phyloP scores from a whole-genome alignment of 2,888 invertebrate species.

The Penaeus monodon region DNA sequence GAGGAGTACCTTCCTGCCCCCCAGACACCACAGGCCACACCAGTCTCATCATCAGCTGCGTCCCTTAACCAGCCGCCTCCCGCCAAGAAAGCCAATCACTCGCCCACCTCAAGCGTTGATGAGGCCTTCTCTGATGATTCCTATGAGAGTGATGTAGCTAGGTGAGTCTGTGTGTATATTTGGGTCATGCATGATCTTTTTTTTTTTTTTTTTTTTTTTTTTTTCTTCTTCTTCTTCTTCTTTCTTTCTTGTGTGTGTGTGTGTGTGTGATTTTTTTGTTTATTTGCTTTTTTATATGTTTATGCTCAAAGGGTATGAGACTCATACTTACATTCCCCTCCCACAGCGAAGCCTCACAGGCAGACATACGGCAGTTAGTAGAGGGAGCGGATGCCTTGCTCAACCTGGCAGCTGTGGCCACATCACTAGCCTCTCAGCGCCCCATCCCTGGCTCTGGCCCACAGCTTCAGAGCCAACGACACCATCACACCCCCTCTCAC shows the following conservation, averaged over 20 bases:
- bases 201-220: too few relatives aligned
- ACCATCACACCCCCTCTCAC: neutral
- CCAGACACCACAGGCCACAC: constrained; percentile 19
- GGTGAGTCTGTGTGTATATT: constrained; percentile 29
- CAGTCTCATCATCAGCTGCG: neutral
- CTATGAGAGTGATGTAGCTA: constrained; percentile 60
- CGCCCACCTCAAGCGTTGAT: constrained; percentile 65
- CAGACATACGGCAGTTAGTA: constrained; percentile 75
- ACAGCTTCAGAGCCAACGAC: neutral
- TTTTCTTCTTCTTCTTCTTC: too few relatives aligned
- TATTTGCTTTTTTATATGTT: neutral
- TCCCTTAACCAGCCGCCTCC: constrained; percentile 32
- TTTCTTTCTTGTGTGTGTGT: constrained; percentile 21
- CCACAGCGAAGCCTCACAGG: constrained; percentile 55
- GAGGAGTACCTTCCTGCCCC: constrained; percentile 25
- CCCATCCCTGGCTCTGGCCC: neutral
- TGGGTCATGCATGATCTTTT: neutral
- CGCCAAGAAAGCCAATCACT: constrained; percentile 48
- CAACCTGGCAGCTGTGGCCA: constrained; percentile 79
- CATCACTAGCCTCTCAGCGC: constrained; percentile 66
- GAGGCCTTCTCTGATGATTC: constrained; percentile 65
- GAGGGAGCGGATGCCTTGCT: constrained; percentile 85
- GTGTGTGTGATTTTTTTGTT: neutral
- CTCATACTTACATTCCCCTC: neutral
- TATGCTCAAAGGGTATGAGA: neutral